Base-by-base conservation (phyloP, 2,888 invertebrate species). In the Bimastos eiseni region DNA sequence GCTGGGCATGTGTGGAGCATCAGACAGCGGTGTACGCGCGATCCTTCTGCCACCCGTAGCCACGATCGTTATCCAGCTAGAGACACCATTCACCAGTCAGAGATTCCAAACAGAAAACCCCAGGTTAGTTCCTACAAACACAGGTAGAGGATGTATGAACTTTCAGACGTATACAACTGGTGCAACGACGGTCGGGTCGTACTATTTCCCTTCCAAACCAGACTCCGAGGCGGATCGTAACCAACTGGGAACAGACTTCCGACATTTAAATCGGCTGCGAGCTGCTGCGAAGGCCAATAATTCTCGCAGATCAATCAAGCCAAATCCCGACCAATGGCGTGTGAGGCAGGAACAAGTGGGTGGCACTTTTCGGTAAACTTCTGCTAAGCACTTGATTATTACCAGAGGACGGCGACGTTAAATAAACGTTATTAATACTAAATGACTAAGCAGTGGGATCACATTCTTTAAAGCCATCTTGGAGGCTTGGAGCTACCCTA, bases 381-480 rank as follows among this genome's bases (percentile, higher is more conserved):
- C 70, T n/a, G 70, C 70, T 70, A 70, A 70, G n/a, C 70, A n/a
- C 11, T 11, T 70, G 70, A 13, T 70, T 70, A n/a, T 30, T 70
- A 70, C 30, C 70, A n/a, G 70, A 70, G 30, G 70, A 70, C n/a
- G 70, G 30, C 70, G 70, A 70, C n/a, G 30, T 30, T 70, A 70
- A n/a, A n/a, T 70, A 70, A 70, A n/a, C 70, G 70, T n/a, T 70
- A 70, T 70, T n/a, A 70, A 70, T n/a, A 70, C 70, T n/a, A n/a
- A 70, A 70, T n/a, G 30, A n/a, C 30, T 8, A n/a, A n/a, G 70
- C 70, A n/a, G 70, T 3, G 17, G n/a, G n/a, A n/a, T 70, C 70
- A n/a, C 30, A 11, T 70, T 70, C 70, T 70, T 70, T 0, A n/a
- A n/a, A n/a, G 30, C 30, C n/a, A n/a, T n/a, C n/a, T n/a, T n/a